Evolutionary conservation across 1,140 invertebrate species (phyloP).

Genomic region (Drusus annulatus): DNA sequence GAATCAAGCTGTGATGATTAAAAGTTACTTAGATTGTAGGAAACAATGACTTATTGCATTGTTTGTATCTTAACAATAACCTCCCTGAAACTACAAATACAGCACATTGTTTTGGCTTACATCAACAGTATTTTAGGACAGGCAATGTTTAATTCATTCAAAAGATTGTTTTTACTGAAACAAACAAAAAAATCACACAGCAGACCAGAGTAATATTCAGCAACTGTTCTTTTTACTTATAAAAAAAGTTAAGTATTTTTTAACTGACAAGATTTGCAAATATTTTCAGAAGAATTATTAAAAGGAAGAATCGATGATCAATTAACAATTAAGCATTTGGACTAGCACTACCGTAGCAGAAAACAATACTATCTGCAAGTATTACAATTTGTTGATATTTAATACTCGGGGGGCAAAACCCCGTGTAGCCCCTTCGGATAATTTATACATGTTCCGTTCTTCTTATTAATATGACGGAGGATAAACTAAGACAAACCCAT

Average conservation of each 20-base stretch:
- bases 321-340: slow-evolving; percentile 3
- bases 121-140: background rate
- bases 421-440: background rate
- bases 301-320: too few relatives aligned
- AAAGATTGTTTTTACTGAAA: background rate
- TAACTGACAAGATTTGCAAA: too few relatives aligned
- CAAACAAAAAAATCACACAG: background rate
- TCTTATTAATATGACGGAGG: slow-evolving; percentile 20
- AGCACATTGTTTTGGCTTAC: too few relatives aligned
- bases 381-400: too few relatives aligned
- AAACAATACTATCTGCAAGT: background rate
- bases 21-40: slow-evolving; percentile 29
- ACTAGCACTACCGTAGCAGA: background rate
- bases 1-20: slow-evolving; percentile 18
- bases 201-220: background rate
- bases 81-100: slow-evolving; percentile 1
- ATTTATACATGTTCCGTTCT: background rate
- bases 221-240: too few relatives aligned
- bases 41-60: slow-evolving; percentile 10
- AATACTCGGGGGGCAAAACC: background rate
- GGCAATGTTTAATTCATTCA: background rate
- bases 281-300: too few relatives aligned
- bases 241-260: too few relatives aligned
- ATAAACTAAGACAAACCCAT: slow-evolving; percentile 17
- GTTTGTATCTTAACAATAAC: slow-evolving; percentile 6